Base-by-base conservation (phyloP, 2,797 vertebrate genomes). In the Notoglanidium macrostoma region DNA sequence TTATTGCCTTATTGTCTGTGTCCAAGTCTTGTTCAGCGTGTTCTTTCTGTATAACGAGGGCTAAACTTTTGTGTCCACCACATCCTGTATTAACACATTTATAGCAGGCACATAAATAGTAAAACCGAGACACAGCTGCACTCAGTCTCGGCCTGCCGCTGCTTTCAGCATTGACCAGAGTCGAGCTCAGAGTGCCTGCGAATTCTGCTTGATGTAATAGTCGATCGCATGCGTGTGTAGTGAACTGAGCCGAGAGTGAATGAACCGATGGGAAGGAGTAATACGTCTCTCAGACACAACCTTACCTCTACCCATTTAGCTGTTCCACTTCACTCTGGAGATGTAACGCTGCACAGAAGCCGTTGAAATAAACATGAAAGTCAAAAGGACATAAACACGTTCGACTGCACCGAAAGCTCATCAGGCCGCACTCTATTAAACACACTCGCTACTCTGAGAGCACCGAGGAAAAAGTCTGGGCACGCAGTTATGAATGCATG, bases 91-190 rank as follows among this genome's bases (percentile, higher is more conserved):
- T 63, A 54, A 84, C 55, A 19, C n/a, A 3, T 44, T 57, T 29
- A 55, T 73, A 5, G 21, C n/a, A 26, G 51, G 35, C 8, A 4
- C 10, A 32, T 68, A 83, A 83, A 68, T 67, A 68, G 63, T 23
- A 68, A 83, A 32, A 8, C 15, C 46, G 29, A 84, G 55, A 1
- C 54, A 70, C 67, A 51, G 63, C n/a, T 68, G 35, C 40, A 23
- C 84, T 29, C 44, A 59, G 35, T 29, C 84, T 76, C 40, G 15
- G 44, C 7, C 73, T n/a, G 35, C 57, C 0, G 40, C n/a, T 46
- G 90, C 89, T 89, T 91, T 93, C 88, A 87, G 88, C 90, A 87
- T 86, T 57, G 51, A 35, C 35, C 51, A 55, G 51, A 78, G 54
- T 57, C 51, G 5, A 35, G 29, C 3, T 17, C 84, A 3, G 67